Base-by-base conservation (phyloP, 2,888 invertebrate genomes). In the Dioctria linearis region DNA sequence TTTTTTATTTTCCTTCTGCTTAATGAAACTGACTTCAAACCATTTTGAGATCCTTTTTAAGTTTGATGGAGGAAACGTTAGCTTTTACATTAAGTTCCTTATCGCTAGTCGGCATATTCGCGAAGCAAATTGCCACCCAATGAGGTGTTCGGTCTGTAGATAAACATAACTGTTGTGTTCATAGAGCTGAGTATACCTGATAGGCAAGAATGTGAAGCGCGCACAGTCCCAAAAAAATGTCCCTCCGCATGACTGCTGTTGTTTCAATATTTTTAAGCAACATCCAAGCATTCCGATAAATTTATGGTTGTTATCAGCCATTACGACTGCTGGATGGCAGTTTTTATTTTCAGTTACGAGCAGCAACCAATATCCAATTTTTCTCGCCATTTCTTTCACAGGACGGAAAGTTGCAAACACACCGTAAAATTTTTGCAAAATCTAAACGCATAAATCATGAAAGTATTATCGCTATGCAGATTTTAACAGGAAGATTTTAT, bases 311-410 rank as follows among this genome's bases (percentile, higher is more conserved):
- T 75, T 75, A 75, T 75, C 75, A 59, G 59, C 75, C 75, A 43
- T 75, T 75, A 75, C 59, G 75, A 75, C 59, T 75, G 75, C 75
- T 75, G 59, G 75, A 61, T 75, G 61, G 59, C 75, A 75, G 59
- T 75, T 75, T 75, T 75, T 59, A 49, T 75, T 75, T 75, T 75
- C 75, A 49, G 57, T 73, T 73, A 57, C 61, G 37, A 43, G 3
- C 71, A 11, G 61, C 59, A 49, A 43, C 59, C 75, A 75, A 75
- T 75, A 59, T 75, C 75, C 75, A 59, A 75, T 75, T 75, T 75
- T 75, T 75, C 75, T 75, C 75, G 59, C 59, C 61, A 75, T 75
- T 75, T 75, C 75, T 61, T 75, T 13, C 9, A 43, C 42, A 46
- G 25, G 42, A n/a, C 46, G 61, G 57, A 75, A 75, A 75, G 43